phyloP scores from a whole-genome alignment of 2,888 invertebrate genomes.

The Lucinisca nassula region DNA sequence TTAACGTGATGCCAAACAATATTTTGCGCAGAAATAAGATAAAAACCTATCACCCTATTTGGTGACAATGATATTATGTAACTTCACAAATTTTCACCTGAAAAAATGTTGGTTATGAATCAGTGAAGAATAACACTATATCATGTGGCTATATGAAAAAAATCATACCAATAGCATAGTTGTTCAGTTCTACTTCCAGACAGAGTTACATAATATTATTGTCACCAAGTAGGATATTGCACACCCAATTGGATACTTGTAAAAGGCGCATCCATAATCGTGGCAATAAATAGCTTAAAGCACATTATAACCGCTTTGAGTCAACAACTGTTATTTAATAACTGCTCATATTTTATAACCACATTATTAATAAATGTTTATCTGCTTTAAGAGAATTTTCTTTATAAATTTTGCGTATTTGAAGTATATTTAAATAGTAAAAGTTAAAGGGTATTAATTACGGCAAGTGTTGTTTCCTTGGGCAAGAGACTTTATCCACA shows the following conservation, averaged over 20 bases:
- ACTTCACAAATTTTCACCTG: too few relatives aligned
- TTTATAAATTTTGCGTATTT: background rate
- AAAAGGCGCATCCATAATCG: background rate
- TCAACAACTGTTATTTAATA: background rate
- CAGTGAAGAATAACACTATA: too few relatives aligned
- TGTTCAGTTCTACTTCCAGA: background rate
- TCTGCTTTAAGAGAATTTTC: background rate
- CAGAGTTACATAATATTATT: background rate
- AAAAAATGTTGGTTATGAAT: too few relatives aligned
- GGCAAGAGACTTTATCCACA: too few relatives aligned
- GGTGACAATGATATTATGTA: background rate
- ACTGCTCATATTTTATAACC: background rate
- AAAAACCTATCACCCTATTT: too few relatives aligned
- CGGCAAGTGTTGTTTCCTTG: too few relatives aligned
- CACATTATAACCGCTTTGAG: background rate
- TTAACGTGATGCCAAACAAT: too few relatives aligned
- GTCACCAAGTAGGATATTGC: background rate
- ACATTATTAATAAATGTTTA: background rate
- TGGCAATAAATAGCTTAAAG: background rate
- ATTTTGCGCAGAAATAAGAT: too few relatives aligned
- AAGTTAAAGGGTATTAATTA: background rate
- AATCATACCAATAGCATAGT: background rate
- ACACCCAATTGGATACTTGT: background rate
- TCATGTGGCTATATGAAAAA: background rate
- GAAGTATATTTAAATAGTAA: background rate